Base-by-base conservation (phyloP, 2,797 vertebrate species). In the Acrossocheilus wenchowensis region DNA sequence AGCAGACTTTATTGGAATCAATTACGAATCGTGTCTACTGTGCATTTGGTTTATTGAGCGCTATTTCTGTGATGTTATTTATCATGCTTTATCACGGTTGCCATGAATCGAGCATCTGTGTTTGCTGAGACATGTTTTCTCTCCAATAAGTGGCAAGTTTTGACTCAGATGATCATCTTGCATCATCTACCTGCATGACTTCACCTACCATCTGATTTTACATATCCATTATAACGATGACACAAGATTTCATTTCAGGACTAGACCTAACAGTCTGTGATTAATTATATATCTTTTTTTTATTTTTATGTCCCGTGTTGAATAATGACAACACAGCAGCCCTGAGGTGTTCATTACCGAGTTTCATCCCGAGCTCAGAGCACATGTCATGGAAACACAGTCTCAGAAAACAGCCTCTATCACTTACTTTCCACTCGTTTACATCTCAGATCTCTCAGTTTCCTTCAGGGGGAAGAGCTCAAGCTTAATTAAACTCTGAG, bases 321-420 rank as follows among this genome's bases (percentile, higher is more conserved):
- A 36, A 34, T 54, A 77, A 54, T 54, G 74, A 54, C 50, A 54
- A 23, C 73, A 36, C 19, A 2, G 50, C 50, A 39, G 34, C 50
- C 74, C 74, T 23, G 74, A 54, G 74, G 50, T 77, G 50, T 39
- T 78, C 50, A 5, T 78, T 78, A 78, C 36, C 23, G 74, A 54
- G 5, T 19, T 77, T 34, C 17, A 50, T 75, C 26, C 45, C 17
- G 26, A 52, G 45, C 45, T 50, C 57, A 78, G 78, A 74, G 85
- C 86, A 86, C 89, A 77, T 36, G 30, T 77, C 48, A 52, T 34
- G 48, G 48, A 36, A 52, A 75, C 45, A 30, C 45, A 21, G 73
- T 52, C 30, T 77, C 74, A 7, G 48, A 77, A 77, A 54, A 78
- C 74, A 23, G 6, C 74, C 30, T 78, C 50, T 19, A 36, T 39